Evolutionary conservation across 2,888 invertebrate genomes (phyloP).

Genomic region (Crioceris asparagi): DNA sequence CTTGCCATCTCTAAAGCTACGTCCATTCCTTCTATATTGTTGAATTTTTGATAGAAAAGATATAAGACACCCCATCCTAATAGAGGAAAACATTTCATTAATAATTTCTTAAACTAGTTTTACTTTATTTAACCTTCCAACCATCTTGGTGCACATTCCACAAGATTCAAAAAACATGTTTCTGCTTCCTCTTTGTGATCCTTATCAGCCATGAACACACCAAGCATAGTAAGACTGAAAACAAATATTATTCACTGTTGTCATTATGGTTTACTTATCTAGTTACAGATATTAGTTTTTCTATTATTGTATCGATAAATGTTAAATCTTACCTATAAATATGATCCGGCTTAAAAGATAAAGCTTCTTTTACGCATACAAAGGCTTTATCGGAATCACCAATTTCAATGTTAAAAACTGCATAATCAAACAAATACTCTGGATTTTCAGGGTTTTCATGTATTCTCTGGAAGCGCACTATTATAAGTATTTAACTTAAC

Average conservation of each 20-base stretch:
- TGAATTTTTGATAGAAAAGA: constrained; percentile 29
- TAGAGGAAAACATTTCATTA: no score
- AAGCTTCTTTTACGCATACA: constrained; percentile 31
- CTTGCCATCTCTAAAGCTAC: constrained; percentile 28
- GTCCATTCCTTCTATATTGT: constrained; percentile 30
- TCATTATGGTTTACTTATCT: no score
- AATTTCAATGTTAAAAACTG: constrained; percentile 29
- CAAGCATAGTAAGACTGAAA: constrained; percentile 30
- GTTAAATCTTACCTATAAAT: no score
- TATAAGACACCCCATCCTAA: constrained; percentile 30
- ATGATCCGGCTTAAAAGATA: constrained; percentile 25
- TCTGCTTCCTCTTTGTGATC: constrained; percentile 29
- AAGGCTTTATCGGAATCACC: constrained; percentile 28
- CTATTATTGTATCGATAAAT: no score
- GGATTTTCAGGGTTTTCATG: constrained; percentile 23
- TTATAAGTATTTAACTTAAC: constrained; percentile 4
- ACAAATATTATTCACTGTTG: no score
- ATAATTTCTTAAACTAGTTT: not conserved
- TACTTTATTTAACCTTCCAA: constrained; percentile 25
- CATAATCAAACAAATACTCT: constrained; percentile 34
- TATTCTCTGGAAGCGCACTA: constrained; percentile 24
- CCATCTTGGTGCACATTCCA: constrained; percentile 29
- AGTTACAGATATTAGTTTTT: no score
- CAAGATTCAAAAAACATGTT: constrained; percentile 31
- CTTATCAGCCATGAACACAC: constrained; percentile 26